phyloP scores from a whole-genome alignment of 1,140 invertebrate genomes.

The Tribolium madens region DNA sequence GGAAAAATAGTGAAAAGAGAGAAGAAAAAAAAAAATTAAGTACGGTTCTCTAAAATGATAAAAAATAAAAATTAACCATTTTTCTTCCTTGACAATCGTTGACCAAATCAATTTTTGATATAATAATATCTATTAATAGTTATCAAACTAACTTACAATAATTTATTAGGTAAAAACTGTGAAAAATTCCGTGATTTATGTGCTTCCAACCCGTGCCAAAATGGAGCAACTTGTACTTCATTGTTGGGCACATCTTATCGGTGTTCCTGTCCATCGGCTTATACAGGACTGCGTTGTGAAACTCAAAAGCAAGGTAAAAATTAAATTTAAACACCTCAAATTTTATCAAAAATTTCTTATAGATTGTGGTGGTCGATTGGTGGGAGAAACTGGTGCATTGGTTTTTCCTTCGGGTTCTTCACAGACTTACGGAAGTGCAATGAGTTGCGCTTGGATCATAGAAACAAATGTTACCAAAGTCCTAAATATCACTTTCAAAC shows the following conservation, averaged over 20 bases:
- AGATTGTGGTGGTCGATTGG: slow-evolving; percentile 77
- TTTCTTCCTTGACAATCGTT: no score
- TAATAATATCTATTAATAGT: no score
- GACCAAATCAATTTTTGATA: no score
- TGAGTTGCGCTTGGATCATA: slow-evolving; percentile 87
- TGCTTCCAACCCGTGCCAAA: slow-evolving; percentile 80
- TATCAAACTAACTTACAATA: no score
- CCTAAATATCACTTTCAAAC: slow-evolving; percentile 82
- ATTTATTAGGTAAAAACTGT: slow-evolving; percentile 75
- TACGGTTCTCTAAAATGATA: no score
- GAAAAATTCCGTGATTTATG: slow-evolving; percentile 72
- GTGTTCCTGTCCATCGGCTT: slow-evolving; percentile 73
- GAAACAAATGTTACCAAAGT: slow-evolving; percentile 74
- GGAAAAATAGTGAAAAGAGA: no score
- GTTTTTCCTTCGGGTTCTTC: slow-evolving; percentile 74
- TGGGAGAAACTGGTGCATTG: slow-evolving; percentile 71
- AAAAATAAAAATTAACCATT: no score
- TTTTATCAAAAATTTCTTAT: no score
- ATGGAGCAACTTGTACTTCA: slow-evolving; percentile 82
- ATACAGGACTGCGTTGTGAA: slow-evolving; percentile 70
- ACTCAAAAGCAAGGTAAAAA: slow-evolving; percentile 66
- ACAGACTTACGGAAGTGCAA: slow-evolving; percentile 71
- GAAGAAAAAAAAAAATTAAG: no score
- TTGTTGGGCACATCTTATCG: slow-evolving; percentile 63
- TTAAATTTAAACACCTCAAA: no score